Conservation (phyloP, 2,113 vertebrate genomes). For the Arvicanthis niloticus region DNA sequence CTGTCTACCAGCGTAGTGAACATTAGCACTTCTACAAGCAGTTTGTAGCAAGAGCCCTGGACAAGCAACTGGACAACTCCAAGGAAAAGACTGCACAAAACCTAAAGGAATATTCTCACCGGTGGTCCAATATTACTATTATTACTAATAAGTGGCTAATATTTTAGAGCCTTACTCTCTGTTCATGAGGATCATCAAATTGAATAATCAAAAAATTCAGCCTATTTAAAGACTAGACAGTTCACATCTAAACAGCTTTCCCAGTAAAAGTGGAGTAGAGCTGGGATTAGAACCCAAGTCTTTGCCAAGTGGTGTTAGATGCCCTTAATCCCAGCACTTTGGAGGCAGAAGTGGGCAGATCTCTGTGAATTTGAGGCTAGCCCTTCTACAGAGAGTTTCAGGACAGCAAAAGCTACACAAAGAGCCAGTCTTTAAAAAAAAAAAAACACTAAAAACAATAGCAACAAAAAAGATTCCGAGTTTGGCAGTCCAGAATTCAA, state of each 20-base stretch:
- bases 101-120: not conserved
- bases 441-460: not conserved
- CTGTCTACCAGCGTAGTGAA: slow-evolving; percentile 1
- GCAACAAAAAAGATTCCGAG: not conserved
- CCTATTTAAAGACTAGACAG: slow-evolving; percentile 5
- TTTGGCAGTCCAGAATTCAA: not conserved
- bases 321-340: not conserved
- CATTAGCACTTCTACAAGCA: slow-evolving; percentile 10
- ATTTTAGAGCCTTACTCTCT: slow-evolving; percentile 19
- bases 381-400: not conserved
- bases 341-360: not conserved
- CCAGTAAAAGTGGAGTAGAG: not conserved
- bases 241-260: slow-evolving; percentile 9
- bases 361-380: not conserved
- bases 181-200: not conserved
- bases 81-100: slow-evolving; percentile 34
- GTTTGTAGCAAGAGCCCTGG: not conserved
- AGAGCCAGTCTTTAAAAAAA: not conserved
- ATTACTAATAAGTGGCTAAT: not conserved
- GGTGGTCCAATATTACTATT: not conserved
- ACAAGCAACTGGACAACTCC: not conserved
- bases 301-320: not conserved
- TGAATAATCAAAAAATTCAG: slow-evolving; percentile 33
- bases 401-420: not conserved
- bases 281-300: slow-evolving; percentile 49